Evolutionary conservation across 2,888 invertebrate genomes (phyloP).

Genomic region (Tyria jacobaeae): DNA sequence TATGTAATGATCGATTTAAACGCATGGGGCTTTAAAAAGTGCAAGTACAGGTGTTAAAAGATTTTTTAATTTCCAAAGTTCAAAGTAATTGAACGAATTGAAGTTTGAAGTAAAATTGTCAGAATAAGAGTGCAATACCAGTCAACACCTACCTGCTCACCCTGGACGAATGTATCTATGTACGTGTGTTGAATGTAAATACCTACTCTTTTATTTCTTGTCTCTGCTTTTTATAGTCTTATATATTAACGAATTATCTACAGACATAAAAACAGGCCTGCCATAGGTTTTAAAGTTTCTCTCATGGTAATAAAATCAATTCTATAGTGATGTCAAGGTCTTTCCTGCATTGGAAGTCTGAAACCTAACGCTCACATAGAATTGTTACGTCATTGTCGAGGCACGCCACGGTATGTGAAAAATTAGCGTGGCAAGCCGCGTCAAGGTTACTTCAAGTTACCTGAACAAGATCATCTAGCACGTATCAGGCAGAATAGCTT

Average conservation of each 20-base stretch:
- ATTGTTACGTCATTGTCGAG: conserved; percentile 2
- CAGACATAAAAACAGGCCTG: neutral
- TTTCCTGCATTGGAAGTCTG: neutral
- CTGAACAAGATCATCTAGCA: conserved; percentile 8
- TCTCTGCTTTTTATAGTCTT: neutral
- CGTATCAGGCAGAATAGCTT: neutral
- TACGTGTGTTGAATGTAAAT: neutral
- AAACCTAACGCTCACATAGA: neutral
- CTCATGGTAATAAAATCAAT: conserved; percentile 26
- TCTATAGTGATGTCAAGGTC: neutral
- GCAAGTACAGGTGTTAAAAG: too few relatives aligned
- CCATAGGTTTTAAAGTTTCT: neutral
- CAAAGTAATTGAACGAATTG: too few relatives aligned
- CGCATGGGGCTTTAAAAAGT: too few relatives aligned
- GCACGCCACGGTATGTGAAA: neutral
- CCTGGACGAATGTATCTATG: too few relatives aligned
- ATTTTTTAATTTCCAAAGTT: too few relatives aligned
- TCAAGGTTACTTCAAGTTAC: conserved; percentile 26
- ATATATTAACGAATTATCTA: neutral
- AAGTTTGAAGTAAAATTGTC: too few relatives aligned
- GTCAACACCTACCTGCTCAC: too few relatives aligned
- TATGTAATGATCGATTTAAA: too few relatives aligned
- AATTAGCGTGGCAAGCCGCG: conserved; percentile 6
- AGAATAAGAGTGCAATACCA: too few relatives aligned
- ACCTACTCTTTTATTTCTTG: neutral